These are phyloP conservation scores for Dryobotodes eremita DNA, from an alignment of 2,888 invertebrate species.

Conservation along the genomic window DNA sequence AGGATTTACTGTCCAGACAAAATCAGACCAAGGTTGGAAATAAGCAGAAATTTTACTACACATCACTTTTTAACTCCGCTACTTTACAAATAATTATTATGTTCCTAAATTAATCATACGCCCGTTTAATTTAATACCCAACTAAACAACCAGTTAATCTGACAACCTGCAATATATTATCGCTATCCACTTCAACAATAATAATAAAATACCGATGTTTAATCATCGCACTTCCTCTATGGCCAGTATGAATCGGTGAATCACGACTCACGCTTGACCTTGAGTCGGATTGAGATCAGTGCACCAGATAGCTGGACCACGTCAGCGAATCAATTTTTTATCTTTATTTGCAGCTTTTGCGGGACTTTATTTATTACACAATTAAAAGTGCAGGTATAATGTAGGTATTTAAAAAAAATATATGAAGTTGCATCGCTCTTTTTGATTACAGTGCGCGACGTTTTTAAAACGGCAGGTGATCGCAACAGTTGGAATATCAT, in stretches of 20 bases:
- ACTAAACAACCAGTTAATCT: constrained; percentile 15
- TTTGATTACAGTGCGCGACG: too few relatives aligned
- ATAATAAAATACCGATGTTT: constrained; percentile 34
- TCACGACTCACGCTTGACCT: constrained; percentile 47
- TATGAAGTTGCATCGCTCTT: background rate
- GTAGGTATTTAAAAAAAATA: too few relatives aligned
- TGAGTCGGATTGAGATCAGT: constrained; percentile 51
- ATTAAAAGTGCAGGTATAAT: constrained; percentile 5
- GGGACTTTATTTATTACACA: constrained; percentile 19
- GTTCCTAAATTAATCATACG: background rate
- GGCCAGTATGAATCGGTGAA: background rate
- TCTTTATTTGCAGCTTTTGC: constrained; percentile 25
- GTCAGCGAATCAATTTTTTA: constrained; percentile 24
- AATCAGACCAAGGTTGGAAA: background rate
- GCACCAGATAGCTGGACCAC: constrained; percentile 46
- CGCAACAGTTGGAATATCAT: background rate
- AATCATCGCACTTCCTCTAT: constrained; percentile 19
- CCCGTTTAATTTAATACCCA: constrained; percentile 16
- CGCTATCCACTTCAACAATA: background rate
- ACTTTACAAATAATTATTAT: background rate
- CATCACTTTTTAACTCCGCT: background rate
- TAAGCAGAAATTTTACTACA: background rate
- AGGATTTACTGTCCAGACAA: background rate
- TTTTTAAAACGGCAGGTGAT: background rate
- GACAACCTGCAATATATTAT: constrained; percentile 13